Evolutionary conservation across 2,888 invertebrate species (phyloP), one percentile per base, ranked within the genome.

Genomic region (Pherbina coryleti): DNA sequence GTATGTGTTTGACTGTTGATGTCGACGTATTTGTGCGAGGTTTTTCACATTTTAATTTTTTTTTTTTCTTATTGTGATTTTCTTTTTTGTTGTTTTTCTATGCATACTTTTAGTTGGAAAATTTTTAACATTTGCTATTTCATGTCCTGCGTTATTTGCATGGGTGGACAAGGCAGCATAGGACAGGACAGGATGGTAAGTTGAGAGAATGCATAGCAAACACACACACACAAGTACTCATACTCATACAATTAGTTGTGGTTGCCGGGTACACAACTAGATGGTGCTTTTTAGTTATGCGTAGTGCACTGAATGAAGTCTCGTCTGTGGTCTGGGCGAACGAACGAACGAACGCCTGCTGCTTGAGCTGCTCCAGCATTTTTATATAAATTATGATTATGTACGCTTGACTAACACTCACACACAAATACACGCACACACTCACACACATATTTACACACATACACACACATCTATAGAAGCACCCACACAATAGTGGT

Each of bases 31-130:
- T 64, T 80, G 79, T 69, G 53, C 77, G 75, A 84, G 85, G 82
- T 81, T 85, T 85, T 85, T 84, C 83, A 85, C 84, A 86, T 86
- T 86, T n/a, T 86, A 85, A 87, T 87, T 87, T 86, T 86, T 86
- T 83, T 84, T 77, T 71, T 57, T 78, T 17, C 11, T 44, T 17
- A 19, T 64, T 53, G 19, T 64, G 25, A 34, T 77, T 71, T 78
- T 71, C 64, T 69, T 74, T 77, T 67, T 53, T 77, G 62, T 64
- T 55, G 77, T 77, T 77, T 77, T 77, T 77, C 77, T 77, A 77
- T 77, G 77, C 57, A 55, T 72, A 44, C 71, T 72, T 71, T 70
- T 62, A 69, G 62, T 71, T 64, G 66, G 66, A 55, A 75, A 75
- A 53, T 75, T 75, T 76, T 73, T 73, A 67, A 78, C 69, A 53